phyloP scores from a whole-genome alignment of 2,113 vertebrate genomes.

The Alethe castanea region DNA sequence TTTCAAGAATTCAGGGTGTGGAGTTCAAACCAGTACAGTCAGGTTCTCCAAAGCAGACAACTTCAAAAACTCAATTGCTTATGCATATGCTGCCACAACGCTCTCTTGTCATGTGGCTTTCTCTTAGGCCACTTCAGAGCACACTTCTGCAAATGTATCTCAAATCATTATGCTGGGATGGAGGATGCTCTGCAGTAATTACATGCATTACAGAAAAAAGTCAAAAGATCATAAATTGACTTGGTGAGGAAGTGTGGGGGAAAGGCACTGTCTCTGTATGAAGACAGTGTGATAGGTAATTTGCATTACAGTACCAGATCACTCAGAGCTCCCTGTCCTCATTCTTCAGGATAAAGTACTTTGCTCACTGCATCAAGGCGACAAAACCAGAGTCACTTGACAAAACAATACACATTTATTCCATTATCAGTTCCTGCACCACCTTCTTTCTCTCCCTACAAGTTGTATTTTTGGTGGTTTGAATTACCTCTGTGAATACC shows the following conservation, averaged over 20 bases:
- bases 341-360: not conserved
- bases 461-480: not conserved
- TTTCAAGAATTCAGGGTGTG: not conserved
- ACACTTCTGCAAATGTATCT: constrained; percentile 13
- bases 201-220: constrained; percentile 23
- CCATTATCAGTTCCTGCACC: not conserved
- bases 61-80: constrained; percentile 1
- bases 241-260: not conserved
- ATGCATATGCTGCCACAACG: not conserved
- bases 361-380: not conserved
- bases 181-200: constrained; percentile 37
- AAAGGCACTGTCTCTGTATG: not conserved
- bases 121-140: constrained; percentile 17
- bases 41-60: not conserved
- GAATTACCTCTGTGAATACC: constrained; percentile 17
- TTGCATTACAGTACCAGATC: not conserved
- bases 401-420: not conserved
- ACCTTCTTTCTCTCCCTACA: not conserved
- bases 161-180: not conserved
- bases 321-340: not conserved
- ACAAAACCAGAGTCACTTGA: not conserved
- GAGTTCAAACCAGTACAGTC: not conserved
- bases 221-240: constrained; percentile 37
- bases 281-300: not conserved
- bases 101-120: not conserved